Base-by-base conservation (phyloP, 2,888 invertebrate species). In the Proisotoma minuta region DNA sequence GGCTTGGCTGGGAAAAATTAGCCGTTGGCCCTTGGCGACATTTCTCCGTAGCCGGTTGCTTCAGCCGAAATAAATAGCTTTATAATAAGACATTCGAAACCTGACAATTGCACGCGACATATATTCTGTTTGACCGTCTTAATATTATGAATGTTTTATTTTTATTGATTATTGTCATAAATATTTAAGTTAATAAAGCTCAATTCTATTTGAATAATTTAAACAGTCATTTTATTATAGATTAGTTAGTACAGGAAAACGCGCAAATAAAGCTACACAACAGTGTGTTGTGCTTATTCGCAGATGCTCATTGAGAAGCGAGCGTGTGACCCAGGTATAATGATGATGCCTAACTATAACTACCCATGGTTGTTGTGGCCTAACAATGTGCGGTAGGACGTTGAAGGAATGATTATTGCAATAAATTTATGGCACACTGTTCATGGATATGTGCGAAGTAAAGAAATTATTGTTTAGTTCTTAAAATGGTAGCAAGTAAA, bases 1-100 rank as follows among this genome's bases (percentile, higher is more conserved):
- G 93, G 53, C 83, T 85, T 28, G 86, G 86, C 27, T 94, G 93
- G 93, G 72, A 72, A 51, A 53, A 64, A 3, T 49, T 71, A 0
- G 72, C 70, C 0, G 62, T 69, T 29, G 72, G 70, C 10, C 72
- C 72, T 1, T 72, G 70, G 70, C 29, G 56, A 34, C 57, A 61
- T 60, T 63, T 67, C n/a, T 63, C 68, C 39, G 56, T 64, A 1
- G 53, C 65, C 23, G 72, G 72, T 22, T 56, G 64, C 8, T 66
- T 69, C 18, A 53, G 59, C 24, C 57, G 68, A 24, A 63, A 43
- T 27, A 29, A 53, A 48, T 50, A 50, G 24, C 18, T 8, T 47
- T 5, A 47, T 47, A 8, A 47, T 47, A n/a, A n/a, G n/a, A n/a
- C n/a, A n/a, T n/a, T n/a, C n/a, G n/a, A n/a, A n/a, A n/a, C n/a